Evolutionary conservation across 1,140 invertebrate genomes (phyloP), one percentile per base, ranked within the genome.

Genomic region (Musca domestica): DNA sequence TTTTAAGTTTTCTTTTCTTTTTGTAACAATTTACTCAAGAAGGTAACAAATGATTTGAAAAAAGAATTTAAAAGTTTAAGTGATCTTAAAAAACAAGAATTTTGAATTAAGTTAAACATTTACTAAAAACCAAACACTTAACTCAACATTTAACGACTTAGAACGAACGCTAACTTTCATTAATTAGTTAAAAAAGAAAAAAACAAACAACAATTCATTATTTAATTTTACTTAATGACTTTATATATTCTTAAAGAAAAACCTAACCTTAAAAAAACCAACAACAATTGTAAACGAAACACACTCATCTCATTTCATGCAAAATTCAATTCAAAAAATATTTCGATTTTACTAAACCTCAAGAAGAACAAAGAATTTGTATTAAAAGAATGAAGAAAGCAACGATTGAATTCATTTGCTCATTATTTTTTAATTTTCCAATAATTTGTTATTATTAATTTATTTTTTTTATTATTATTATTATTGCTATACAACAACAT

Each of bases 361-460:
- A 30, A 30, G 27, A 58, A 54, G n/a, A 22, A 54, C 1, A 54
- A 56, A 41, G 6, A 19, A 61, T 34, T 20, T 61, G 48, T 51
- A 34, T 20, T 41, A 34, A 12, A 61, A 61, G n/a, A 58, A 58
- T n/a, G 22, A 54, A 52, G 19, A 52, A 27, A 27, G 10, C 34
- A 41, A 41, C 34, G 17, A 58, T 58, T 58, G 4, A 58, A 58
- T 30, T 58, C 30, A 58, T 17, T 58, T 12, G 19, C 23, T 15
- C 27, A 17, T 58, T 58, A 56, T 56, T 27, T 58, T 30, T 58
- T 30, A 17, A 30, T 58, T 30, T 34, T 41, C 15, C 17, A 7
- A n/a, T n/a, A n/a, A 56, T 34, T 61, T 61, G 27, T 61, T 58
- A 27, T 9, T 4, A 30, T n/a, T 61, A 61, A 61, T 61, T 61